These are phyloP conservation scores for Drosophila robusta DNA, from an alignment of 2,888 invertebrate species.

Conservation along the genomic window DNA sequence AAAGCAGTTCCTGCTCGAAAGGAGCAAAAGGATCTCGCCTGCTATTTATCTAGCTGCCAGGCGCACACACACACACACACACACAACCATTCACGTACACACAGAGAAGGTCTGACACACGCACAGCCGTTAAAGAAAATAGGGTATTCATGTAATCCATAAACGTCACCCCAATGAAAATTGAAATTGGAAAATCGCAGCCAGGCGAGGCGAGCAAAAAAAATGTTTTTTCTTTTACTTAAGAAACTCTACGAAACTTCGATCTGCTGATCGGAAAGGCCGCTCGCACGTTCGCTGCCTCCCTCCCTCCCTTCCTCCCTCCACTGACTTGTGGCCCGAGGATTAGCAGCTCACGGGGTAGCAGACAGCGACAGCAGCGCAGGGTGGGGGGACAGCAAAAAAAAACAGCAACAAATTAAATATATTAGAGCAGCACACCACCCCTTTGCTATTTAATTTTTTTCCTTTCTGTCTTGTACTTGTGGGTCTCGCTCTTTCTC, in stretches of 20 bases:
- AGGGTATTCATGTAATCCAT: conserved; percentile 78
- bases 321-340: conserved; percentile 66
- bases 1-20: conserved; percentile 41
- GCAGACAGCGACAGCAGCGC: conserved; percentile 11
- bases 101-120: conserved; percentile 25
- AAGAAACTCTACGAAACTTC: conserved; percentile 25
- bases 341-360: conserved; percentile 62
- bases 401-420: conserved; percentile 77
- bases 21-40: conserved; percentile 38
- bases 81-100: conserved; percentile 5
- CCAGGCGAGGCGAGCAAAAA: conserved; percentile 61
- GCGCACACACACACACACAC: conserved; percentile 16
- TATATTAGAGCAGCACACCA: conserved; percentile 65
- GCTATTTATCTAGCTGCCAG: conserved; percentile 50
- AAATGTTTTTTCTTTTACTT: conserved; percentile 61
- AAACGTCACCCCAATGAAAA: conserved; percentile 76
- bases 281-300: conserved; percentile 11
- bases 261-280: conserved; percentile 11
- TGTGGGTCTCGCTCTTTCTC: conserved; percentile 30
- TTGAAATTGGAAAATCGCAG: conserved; percentile 45
- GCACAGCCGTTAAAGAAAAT: conserved; percentile 47
- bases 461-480: conserved; percentile 18
- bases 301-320: conserved; percentile 1
- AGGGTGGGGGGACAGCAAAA: not conserved
- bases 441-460: conserved; percentile 54